A percentile compares a stretch with the other conserved stretches of the same genome.
phyloP scores from a whole-genome alignment of 2,888 invertebrate genomes.

The Thyatira batis region DNA sequence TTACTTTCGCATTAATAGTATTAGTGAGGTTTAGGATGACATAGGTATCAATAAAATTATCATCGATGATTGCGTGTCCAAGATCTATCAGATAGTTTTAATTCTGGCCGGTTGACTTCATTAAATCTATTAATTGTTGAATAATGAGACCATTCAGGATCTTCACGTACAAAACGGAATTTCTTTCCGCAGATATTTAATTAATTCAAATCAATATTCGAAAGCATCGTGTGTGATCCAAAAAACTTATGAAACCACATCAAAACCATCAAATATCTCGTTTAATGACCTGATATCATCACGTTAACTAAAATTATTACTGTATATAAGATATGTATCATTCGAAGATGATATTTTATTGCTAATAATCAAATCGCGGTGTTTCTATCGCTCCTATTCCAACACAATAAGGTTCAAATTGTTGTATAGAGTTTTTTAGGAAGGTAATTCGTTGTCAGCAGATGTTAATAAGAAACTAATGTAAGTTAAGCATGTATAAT shows the following conservation, averaged over 20 bases:
- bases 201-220: constrained; percentile 46
- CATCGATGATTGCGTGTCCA: no score
- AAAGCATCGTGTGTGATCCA: constrained; percentile 72
- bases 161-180: background rate
- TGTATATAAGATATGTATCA: constrained; percentile 53
- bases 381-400: constrained; percentile 18
- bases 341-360: constrained; percentile 61
- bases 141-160: no score
- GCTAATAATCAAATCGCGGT: constrained; percentile 42
- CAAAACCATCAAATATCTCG: constrained; percentile 43
- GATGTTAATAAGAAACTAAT: constrained; percentile 56
- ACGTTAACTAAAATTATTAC: constrained; percentile 52
- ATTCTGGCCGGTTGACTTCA: no score
- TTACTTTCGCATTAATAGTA: no score
- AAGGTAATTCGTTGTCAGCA: constrained; percentile 42
- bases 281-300: constrained; percentile 59
- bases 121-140: no score
- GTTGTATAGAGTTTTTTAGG: constrained; percentile 27
- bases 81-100: no score
- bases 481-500: constrained; percentile 69
- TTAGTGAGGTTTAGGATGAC: no score
- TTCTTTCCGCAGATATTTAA: constrained; percentile 18
- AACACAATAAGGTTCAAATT: constrained; percentile 26
- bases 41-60: no score
- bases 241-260: constrained; percentile 29